A percentile compares a stretch with the other conserved stretches of the same genome.
Conservation (phyloP, 2,113 vertebrate species). For the Semicossyphus pulcher region DNA sequence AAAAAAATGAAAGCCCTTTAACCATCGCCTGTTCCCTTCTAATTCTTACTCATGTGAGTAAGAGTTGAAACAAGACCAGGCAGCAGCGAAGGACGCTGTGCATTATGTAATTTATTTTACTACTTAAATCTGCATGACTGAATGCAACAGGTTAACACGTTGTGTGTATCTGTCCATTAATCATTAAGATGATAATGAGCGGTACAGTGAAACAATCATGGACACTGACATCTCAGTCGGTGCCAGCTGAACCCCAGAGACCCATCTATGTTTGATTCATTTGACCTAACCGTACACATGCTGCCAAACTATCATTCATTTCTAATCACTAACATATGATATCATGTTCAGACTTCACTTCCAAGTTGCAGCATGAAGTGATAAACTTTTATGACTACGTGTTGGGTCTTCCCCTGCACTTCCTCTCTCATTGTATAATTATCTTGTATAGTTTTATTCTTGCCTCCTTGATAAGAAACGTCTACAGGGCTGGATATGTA, state of each 20-base stretch:
- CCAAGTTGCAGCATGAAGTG: not conserved
- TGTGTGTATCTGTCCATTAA: not conserved
- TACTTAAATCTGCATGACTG: constrained; percentile 9
- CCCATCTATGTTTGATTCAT: constrained; percentile 4
- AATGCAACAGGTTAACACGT: not conserved
- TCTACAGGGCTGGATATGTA: not conserved
- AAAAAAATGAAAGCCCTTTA: constrained; percentile 29
- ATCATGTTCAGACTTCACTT: not conserved
- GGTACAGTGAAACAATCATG: not conserved
- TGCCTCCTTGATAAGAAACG: not conserved
- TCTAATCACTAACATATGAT: not conserved
- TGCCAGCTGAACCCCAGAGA: not conserved
- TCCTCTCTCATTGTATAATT: not conserved
- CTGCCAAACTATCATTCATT: not conserved
- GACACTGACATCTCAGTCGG: constrained; percentile 1
- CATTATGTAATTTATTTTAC: not conserved
- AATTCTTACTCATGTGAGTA: not conserved
- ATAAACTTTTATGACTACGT: constrained; percentile 13
- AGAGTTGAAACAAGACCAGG: constrained; percentile 3
- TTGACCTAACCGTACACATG: constrained; percentile 4
- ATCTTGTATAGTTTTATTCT: not conserved
- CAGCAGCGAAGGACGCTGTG: not conserved
- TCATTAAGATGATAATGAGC: constrained; percentile 3
- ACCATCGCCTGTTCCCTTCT: constrained; percentile 1
- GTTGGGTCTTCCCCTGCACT: not conserved